phyloP scores from a whole-genome alignment of 2,888 invertebrate species.

The Lissocephala sabroskyi region DNA sequence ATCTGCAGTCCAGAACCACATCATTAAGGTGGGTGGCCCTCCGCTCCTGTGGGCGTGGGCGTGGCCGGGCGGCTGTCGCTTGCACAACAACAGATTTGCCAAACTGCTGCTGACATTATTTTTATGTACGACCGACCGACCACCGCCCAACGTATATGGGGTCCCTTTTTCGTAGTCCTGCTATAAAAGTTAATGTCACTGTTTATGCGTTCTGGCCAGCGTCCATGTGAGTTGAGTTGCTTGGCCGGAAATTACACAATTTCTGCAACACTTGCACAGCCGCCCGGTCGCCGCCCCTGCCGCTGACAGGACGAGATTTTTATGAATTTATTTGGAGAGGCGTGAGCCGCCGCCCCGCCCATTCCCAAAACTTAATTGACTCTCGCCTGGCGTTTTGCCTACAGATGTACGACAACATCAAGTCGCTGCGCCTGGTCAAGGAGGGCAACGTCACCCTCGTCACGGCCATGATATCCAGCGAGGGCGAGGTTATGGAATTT shows the following conservation, averaged over 20 bases:
- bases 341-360: too few species aligned
- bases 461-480: slow-evolving; percentile 89
- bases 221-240: slow-evolving; percentile 36
- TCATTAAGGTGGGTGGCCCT: slow-evolving; percentile 82
- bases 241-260: slow-evolving; percentile 53
- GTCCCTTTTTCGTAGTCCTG: too few species aligned
- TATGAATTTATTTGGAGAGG: slow-evolving; percentile 66
- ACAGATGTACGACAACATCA: slow-evolving; percentile 94
- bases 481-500: slow-evolving; percentile 91
- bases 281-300: not conserved
- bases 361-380: slow-evolving; percentile 3
- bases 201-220: slow-evolving; percentile 65
- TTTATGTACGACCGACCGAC: slow-evolving; percentile 43
- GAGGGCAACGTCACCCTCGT: slow-evolving; percentile 81
- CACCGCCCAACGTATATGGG: too few species aligned
- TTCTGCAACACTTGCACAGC: slow-evolving; percentile 57
- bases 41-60: slow-evolving; percentile 2
- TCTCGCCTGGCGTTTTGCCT: slow-evolving; percentile 8
- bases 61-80: slow-evolving; percentile 4
- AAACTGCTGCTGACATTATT: slow-evolving; percentile 63
- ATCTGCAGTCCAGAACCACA: slow-evolving; percentile 90
- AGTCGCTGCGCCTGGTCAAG: slow-evolving; percentile 79
- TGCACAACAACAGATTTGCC: slow-evolving; percentile 63
- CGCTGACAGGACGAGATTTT: slow-evolving; percentile 36
- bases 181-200: slow-evolving; percentile 66